phyloP scores from a whole-genome alignment of 1,140 invertebrate genomes.

The Orchestia grillus region DNA sequence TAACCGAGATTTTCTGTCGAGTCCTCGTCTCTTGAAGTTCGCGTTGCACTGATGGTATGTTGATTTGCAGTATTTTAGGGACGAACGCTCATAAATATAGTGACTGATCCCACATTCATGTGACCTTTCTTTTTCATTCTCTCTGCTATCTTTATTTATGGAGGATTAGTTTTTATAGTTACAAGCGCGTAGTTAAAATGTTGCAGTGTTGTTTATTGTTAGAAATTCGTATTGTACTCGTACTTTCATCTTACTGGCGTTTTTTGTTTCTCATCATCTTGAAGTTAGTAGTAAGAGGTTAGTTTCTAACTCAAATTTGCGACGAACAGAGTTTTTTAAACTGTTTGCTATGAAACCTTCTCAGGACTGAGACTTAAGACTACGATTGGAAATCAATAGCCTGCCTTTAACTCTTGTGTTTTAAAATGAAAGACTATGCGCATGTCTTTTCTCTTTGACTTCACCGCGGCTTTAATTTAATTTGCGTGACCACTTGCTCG shows the following conservation, averaged over 20 bases:
- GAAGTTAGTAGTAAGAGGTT: too few species aligned
- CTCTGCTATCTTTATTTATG: not conserved
- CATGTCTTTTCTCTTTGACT: not conserved
- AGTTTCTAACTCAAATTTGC: not conserved
- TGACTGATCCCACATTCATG: not conserved
- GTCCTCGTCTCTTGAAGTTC: not conserved
- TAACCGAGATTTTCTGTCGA: not conserved
- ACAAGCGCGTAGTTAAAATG: not conserved
- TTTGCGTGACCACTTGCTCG: constrained; percentile 21
- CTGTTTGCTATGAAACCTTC: not conserved
- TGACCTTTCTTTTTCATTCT: not conserved
- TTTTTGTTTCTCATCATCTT: not conserved
- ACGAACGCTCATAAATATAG: not conserved
- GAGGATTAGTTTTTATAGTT: not conserved
- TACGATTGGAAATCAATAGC: not conserved
- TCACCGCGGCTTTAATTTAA: not conserved
- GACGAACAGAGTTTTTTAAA: not conserved
- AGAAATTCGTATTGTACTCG: not conserved
- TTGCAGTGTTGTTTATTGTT: not conserved
- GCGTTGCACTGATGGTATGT: not conserved
- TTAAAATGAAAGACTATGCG: not conserved
- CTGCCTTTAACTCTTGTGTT: not conserved
- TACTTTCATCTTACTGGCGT: not conserved
- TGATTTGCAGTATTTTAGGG: not conserved
- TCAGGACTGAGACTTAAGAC: not conserved